phyloP scores from a whole-genome alignment of 2,113 vertebrate genomes.

The Anguilla rostrata region DNA sequence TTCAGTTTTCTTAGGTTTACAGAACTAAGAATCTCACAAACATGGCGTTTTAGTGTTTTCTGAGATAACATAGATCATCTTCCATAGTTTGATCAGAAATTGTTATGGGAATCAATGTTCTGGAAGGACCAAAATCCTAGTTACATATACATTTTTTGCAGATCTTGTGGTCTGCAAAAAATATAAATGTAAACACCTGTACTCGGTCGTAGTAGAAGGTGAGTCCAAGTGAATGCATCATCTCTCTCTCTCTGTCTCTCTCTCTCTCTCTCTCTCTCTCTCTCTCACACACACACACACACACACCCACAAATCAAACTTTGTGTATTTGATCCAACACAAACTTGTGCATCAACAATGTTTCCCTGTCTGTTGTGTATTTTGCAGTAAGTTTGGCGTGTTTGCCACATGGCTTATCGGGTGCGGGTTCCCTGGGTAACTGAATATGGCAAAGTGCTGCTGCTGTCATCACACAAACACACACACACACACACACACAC shows the following conservation, averaged over 20 bases:
- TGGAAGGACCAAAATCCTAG: not conserved
- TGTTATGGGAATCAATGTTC: not conserved
- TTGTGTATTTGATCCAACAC: not conserved
- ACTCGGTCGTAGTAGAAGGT: not conserved
- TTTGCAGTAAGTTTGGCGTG: not conserved
- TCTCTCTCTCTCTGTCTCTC: not conserved
- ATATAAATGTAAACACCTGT: not conserved
- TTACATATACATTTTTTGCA: not conserved
- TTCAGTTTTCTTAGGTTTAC: not conserved
- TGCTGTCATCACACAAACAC: not conserved
- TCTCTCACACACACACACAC: not conserved
- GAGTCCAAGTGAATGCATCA: not conserved
- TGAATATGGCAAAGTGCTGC: not conserved
- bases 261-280: not conserved
- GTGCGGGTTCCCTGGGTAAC: not conserved
- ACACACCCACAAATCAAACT: not conserved
- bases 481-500: not conserved
- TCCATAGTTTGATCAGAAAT: not conserved
- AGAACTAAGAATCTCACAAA: not conserved
- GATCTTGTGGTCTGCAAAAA: not conserved
- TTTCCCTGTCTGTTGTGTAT: not conserved
- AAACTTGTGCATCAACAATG: not conserved
- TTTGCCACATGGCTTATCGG: not conserved
- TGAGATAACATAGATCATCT: not conserved
- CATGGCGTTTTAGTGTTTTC: not conserved